A percentile compares a stretch with the other conserved stretches of the same genome.
Evolutionary conservation across 1,140 invertebrate genomes (phyloP).

Genomic region (Acromyrmex echinatior): DNA sequence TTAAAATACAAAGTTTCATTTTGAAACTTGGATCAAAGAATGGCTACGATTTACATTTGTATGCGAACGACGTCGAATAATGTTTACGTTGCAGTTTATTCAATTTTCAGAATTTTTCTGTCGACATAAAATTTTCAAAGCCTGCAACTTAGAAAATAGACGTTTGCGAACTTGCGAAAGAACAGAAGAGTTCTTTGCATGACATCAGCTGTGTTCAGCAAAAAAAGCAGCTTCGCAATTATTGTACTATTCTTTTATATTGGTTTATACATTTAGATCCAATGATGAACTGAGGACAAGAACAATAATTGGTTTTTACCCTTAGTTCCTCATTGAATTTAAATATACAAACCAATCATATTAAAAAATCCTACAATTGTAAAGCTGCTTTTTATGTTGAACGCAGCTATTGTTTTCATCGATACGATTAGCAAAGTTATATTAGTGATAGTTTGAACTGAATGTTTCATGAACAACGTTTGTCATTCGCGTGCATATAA

Average conservation of each 20-base stretch:
- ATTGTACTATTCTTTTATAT: no score
- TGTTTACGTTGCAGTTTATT: background rate
- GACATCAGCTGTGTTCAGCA: background rate
- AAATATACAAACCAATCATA: no score
- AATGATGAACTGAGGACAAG: no score
- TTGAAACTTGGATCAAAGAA: background rate
- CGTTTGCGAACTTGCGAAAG: background rate
- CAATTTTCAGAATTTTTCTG: background rate
- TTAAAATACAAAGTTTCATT: background rate
- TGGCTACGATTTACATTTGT: background rate
- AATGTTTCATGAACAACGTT: conserved; percentile 24
- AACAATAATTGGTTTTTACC: no score
- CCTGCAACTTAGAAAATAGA: background rate
- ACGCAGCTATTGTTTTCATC: background rate
- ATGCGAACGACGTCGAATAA: conserved; percentile 8
- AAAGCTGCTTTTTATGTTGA: no score
- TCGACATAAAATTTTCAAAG: conserved; percentile 20
- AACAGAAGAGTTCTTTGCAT: background rate
- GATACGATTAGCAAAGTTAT: conserved; percentile 12
- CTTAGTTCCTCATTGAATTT: no score
- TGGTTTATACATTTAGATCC: no score
- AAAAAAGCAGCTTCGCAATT: no score
- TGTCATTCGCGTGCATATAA: background rate
- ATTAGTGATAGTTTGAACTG: background rate
- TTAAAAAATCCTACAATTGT: no score